These are phyloP conservation scores for Semicossyphus pulcher DNA, from an alignment of 2,113 vertebrate genomes.

Conservation along the genomic window DNA sequence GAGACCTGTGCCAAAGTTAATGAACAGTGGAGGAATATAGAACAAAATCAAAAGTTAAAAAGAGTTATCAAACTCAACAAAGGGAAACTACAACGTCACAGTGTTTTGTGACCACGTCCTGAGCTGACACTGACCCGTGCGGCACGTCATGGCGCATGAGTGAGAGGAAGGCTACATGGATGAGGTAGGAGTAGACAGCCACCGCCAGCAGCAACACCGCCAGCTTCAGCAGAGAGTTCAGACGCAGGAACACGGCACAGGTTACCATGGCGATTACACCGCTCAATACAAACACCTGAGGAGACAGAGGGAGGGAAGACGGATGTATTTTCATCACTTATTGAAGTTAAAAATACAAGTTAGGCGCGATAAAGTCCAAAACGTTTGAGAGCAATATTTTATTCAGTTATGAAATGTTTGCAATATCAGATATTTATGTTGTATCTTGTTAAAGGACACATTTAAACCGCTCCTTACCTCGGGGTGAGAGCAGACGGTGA, in stretches of 20 bases:
- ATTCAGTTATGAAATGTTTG: too few relatives aligned
- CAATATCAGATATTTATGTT: too few relatives aligned
- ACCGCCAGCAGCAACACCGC: conserved; percentile 91
- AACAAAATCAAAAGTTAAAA: too few relatives aligned
- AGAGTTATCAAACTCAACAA: not conserved
- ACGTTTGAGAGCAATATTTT: too few relatives aligned
- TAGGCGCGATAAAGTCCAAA: too few relatives aligned
- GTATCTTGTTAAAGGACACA: too few relatives aligned
- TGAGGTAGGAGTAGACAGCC: conserved; percentile 90
- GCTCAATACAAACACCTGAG: conserved; percentile 92
- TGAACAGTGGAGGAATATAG: not conserved
- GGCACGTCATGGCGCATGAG: conserved; percentile 73
- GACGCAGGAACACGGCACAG: conserved; percentile 94
- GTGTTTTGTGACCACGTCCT: not conserved
- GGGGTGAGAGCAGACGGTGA: conserved; percentile 90
- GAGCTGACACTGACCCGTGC: conserved; percentile 48
- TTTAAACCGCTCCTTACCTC: conserved; percentile 83
- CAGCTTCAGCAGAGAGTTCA: conserved; percentile 95
- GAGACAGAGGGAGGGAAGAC: not conserved
- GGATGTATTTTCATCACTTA: not conserved
- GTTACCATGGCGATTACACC: conserved; percentile 97
- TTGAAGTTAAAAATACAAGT: too few relatives aligned
- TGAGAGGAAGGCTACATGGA: conserved; percentile 89
- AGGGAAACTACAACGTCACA: not conserved
- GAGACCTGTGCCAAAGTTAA: conserved; percentile 80